phyloP scores from a whole-genome alignment of 2,888 invertebrate genomes.

The Orthosia cruda region DNA sequence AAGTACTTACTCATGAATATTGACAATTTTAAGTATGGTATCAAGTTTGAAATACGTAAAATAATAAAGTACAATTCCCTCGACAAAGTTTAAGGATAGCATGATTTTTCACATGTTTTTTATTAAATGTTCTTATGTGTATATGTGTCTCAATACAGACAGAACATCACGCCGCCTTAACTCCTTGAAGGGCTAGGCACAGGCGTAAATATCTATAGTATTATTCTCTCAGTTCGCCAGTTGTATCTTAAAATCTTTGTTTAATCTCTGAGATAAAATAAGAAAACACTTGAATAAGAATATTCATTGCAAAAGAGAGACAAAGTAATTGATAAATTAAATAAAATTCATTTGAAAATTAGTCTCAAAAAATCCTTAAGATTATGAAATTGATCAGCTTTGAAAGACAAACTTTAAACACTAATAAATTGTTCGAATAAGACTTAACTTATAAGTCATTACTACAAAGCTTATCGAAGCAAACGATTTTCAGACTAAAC shows the following conservation, averaged over 20 bases:
- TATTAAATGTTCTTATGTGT: not conserved
- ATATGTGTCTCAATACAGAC: not conserved
- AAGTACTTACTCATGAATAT: no score
- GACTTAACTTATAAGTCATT: no score
- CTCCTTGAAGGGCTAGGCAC: not conserved
- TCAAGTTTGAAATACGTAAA: no score
- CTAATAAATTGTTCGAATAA: no score
- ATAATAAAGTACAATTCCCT: no score
- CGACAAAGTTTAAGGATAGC: no score
- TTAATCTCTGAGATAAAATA: not conserved
- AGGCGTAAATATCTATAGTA: not conserved
- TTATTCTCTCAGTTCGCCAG: no score
- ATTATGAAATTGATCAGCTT: not conserved
- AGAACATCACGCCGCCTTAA: not conserved
- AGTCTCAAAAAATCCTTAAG: not conserved
- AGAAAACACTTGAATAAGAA: not conserved
- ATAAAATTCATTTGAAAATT: conserved; percentile 1
- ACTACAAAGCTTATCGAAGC: no score
- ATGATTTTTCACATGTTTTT: no score
- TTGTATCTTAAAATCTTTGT: not conserved
- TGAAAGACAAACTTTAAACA: not conserved
- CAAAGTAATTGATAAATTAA: not conserved
- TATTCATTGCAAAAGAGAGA: not conserved
- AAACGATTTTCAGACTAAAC: not conserved
- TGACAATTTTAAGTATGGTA: no score